A percentile compares a stretch with the other conserved stretches of the same genome.
Conservation (phyloP, 2,888 invertebrate species). For the Drosophila austrosaltans region DNA sequence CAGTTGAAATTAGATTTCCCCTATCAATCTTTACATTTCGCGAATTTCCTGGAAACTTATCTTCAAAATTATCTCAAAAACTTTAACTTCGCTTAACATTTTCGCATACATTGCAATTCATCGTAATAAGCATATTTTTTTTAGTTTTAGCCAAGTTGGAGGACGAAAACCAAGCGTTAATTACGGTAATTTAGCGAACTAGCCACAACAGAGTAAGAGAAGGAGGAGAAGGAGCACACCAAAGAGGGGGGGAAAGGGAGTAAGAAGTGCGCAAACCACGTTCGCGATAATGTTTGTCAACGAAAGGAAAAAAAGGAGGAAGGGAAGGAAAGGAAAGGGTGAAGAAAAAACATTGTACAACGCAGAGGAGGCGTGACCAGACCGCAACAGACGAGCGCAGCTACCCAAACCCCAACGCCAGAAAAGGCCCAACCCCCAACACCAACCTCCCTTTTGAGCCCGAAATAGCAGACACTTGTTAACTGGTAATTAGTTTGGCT, state of each 20-base stretch:
- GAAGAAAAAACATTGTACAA: slow-evolving; percentile 24
- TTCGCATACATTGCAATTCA: slow-evolving; percentile 29
- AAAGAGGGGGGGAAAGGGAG: neutral
- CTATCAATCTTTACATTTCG: neutral
- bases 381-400: slow-evolving; percentile 10
- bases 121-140: slow-evolving; percentile 40
- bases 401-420: slow-evolving; percentile 4
- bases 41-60: slow-evolving; percentile 1
- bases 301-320: slow-evolving; percentile 34
- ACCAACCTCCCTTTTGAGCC: slow-evolving; percentile 11
- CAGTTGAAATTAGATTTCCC: neutral
- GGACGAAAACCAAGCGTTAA: slow-evolving; percentile 44
- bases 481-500: slow-evolving; percentile 44
- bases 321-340: neutral
- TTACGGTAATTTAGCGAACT: slow-evolving; percentile 56
- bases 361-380: slow-evolving; percentile 33
- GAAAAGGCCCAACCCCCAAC: neutral
- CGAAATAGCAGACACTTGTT: slow-evolving; percentile 41
- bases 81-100: neutral
- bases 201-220: slow-evolving; percentile 5
- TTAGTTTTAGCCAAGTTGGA: slow-evolving; percentile 1
- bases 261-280: slow-evolving; percentile 45
- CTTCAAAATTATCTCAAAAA: slow-evolving; percentile 7
- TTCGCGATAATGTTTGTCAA: slow-evolving; percentile 66
- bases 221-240: neutral